Evolutionary conservation across 2,888 invertebrate genomes (phyloP).

Genomic region (Diplazon laetatorius): DNA sequence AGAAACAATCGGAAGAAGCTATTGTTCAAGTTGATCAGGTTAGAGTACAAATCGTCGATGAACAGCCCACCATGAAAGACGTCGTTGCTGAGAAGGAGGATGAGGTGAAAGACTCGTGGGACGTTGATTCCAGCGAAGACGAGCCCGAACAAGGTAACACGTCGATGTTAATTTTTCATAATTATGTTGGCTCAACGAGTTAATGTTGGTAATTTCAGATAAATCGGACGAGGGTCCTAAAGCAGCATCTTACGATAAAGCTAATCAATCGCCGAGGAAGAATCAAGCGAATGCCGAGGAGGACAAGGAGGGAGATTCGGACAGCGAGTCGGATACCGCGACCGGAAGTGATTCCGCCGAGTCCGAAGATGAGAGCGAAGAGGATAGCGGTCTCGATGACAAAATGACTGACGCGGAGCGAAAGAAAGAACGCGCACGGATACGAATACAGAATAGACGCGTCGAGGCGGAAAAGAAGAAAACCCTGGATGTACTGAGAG

Average conservation of each 20-base stretch:
- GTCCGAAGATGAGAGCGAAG: constrained; percentile 84
- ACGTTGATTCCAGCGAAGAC: constrained; percentile 88
- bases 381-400: constrained; percentile 83
- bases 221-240: constrained; percentile 76
- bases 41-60: constrained; percentile 84
- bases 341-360: constrained; percentile 85
- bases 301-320: constrained; percentile 80
- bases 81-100: constrained; percentile 79
- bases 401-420: constrained; percentile 90
- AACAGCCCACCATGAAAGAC: constrained; percentile 82
- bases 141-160: constrained; percentile 82
- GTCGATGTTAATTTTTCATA: no score
- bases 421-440: constrained; percentile 88
- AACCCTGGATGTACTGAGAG: constrained; percentile 89
- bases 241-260: constrained; percentile 70
- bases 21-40: constrained; percentile 72
- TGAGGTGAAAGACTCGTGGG: constrained; percentile 93
- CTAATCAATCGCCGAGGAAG: constrained; percentile 49
- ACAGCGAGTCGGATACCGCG: constrained; percentile 76
- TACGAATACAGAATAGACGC: constrained; percentile 89
- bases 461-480: constrained; percentile 88
- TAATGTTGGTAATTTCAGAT: constrained; percentile 67
- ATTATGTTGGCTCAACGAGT: no score
- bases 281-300: constrained; percentile 74
- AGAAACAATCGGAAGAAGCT: constrained; percentile 82